Base-by-base conservation (phyloP, 2,797 vertebrate species). In the Sylvia borin region DNA sequence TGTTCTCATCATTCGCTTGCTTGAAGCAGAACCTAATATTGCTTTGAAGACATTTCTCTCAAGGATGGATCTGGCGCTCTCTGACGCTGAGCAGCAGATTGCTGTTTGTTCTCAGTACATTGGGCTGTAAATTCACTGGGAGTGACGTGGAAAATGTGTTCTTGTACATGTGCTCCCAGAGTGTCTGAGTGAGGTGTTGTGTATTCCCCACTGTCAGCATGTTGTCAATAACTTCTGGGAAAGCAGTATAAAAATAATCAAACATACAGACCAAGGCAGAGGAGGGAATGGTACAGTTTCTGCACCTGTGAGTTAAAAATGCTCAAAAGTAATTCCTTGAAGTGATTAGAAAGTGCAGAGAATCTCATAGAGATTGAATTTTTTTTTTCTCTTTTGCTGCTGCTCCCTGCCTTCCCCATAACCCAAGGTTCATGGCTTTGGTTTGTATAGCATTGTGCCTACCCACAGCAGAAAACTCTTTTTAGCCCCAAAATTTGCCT, bases 21-120 rank as follows among this genome's bases (percentile, higher is more conserved):
- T 92, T 93, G 89, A 93, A 87, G 81, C 74, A 86, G 89, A 92
- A 82, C 67, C 48, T 55, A n/a, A 89, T 92, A 48, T 62, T 85
- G 70, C 70, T 95, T 87, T 89, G 70, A 92, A 88, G 86, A 60
- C 70, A 45, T 90, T 94, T 84, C 40, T 93, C 74, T 75, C 54
- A 73, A 81, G 81, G 55, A 79, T 68, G 36, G 55, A 72, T 95
- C 62, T 84, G 8, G 29, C 85, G 47, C 47, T 85, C 51, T 89
- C 58, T 87, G 58, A 36, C 0, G 22, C 47, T 53, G 62, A 81
- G 80, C 14, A 4, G 83, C 62, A 93, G 53, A 86, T 81, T 95
- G 66, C 60, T 94, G 86, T 72, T 93, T 91, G 80, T 90, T 94
- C 88, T 91, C 51, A 58, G 80, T 92, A 86, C 60, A 51, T 66